Evolutionary conservation across 2,797 vertebrate species (phyloP), one percentile per base, ranked within the genome.

Genomic region (Pterois miles): DNA sequence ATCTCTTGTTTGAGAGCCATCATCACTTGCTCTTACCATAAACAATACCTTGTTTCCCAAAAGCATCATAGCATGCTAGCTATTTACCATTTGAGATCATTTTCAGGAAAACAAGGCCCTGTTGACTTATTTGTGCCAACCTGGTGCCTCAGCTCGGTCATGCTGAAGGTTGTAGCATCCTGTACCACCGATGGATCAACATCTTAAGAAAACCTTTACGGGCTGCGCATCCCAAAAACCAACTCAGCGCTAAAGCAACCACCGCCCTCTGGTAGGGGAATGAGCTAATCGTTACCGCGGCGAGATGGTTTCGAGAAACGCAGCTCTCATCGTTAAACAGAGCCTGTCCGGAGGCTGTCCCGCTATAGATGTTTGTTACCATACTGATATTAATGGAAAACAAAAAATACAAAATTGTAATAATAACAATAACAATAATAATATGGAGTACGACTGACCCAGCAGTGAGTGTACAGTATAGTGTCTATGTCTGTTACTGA

Each of bases 401-500:
- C 76, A 88, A 94, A 95, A 58, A 91, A 94, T 78, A 92, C 82
- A 92, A 88, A 91, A 89, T 59, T 74, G 80, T 84, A 88, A 90
- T 87, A 87, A 87, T 65, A 93, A 92, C 82, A 92, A 87, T 80
- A 94, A 91, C 84, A 91, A 90, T 83, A 90, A 90, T 87, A 94
- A 95, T 89, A 95, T 94, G 93, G 96, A 96, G 96, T 97, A 98
- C 96, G 94, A 99, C 98, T 99, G 98, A 96, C 96, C 98, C 98
- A 99, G 98, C 98, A 99, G 98, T 98, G 96, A 97, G 96, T 96
- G 88, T 95, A 91, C 91, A 92, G 83, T 96, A 91, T 92, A 92
- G 83, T 96, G 96, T 96, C 96, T 96, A 96, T 93, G 94, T 94
- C 95, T 94, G 96, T 97, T 96, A 97, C 95, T 95, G 96, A 96